These are phyloP conservation scores for Drosophila mimetica DNA, from an alignment of 2,888 invertebrate species.

Conservation along the genomic window DNA sequence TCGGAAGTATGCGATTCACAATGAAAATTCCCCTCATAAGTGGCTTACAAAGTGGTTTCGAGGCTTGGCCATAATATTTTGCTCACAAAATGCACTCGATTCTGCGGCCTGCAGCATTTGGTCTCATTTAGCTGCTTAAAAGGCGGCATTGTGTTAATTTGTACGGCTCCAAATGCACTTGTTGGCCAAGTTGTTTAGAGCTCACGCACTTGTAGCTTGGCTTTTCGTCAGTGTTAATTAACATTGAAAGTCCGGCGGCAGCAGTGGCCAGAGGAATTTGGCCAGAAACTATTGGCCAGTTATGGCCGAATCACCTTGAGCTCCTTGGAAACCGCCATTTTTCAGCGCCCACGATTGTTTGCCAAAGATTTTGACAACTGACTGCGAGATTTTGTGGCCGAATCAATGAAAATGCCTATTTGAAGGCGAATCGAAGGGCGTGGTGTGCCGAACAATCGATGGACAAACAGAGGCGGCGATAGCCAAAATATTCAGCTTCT, in stretches of 20 bases:
- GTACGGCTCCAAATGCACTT: constrained; percentile 39
- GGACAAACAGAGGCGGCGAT: constrained; percentile 38
- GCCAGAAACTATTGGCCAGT: constrained; percentile 49
- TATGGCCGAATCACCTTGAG: constrained; percentile 55
- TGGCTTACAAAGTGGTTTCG: constrained; percentile 17
- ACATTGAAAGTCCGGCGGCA: constrained; percentile 64
- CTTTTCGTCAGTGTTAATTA: constrained; percentile 65
- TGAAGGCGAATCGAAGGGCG: constrained; percentile 60
- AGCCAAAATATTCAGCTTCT: constrained; percentile 23
- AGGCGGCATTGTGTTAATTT: constrained; percentile 36
- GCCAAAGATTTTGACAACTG: constrained; percentile 63
- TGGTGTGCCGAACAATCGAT: constrained; percentile 36
- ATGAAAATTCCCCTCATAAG: constrained; percentile 27
- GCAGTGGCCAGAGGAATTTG: constrained; percentile 38
- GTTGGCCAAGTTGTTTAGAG: constrained; percentile 14
- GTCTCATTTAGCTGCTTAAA: constrained; percentile 27
- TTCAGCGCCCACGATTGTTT: constrained; percentile 49
- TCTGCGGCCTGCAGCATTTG: constrained; percentile 27
- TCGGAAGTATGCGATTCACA: constrained; percentile 16
- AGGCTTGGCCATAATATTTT: constrained; percentile 11
- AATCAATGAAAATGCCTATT: constrained; percentile 68
- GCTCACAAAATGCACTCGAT: constrained; percentile 27
- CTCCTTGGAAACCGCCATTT: constrained; percentile 54
- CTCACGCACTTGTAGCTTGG: constrained; percentile 42
- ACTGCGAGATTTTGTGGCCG: constrained; percentile 56